Conservation (phyloP, 1,140 invertebrate genomes). For the Dreissena polymorpha region DNA sequence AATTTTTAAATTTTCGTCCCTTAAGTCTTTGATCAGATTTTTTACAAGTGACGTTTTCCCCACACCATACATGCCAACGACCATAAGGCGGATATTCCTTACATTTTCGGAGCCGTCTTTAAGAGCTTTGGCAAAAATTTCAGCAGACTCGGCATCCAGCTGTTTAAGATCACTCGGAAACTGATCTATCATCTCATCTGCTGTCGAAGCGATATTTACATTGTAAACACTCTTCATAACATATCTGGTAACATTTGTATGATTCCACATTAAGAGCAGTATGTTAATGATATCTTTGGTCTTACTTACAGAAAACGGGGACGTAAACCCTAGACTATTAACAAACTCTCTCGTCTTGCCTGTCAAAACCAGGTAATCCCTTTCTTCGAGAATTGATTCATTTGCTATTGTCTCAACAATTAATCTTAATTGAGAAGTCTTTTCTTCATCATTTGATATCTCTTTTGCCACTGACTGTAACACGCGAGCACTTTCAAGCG, state of each 20-base stretch:
- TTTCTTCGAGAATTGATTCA: no score
- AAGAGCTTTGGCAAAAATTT: constrained; percentile 12
- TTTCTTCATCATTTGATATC: no score
- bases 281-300: constrained; percentile 6
- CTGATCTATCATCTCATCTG: neutral
- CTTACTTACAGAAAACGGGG: no score
- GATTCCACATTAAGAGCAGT: constrained; percentile 11
- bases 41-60: constrained; percentile 38
- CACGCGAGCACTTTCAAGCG: no score
- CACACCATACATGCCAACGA: constrained; percentile 41
- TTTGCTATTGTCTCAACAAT: no score
- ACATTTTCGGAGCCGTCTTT: neutral
- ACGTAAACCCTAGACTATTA: no score
- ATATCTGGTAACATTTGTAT: constrained; percentile 6
- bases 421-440: no score
- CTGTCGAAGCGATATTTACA: neutral
- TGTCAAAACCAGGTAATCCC: no score
- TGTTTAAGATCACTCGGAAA: constrained; percentile 9
- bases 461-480: no score
- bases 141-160: constrained; percentile 2
- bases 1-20: neutral
- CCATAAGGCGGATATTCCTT: constrained; percentile 18
- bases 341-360: no score
- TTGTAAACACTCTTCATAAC: neutral
- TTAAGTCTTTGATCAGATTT: constrained; percentile 10